These are phyloP conservation scores for Caenorhabditis plicata DNA, from an alignment of 2,888 invertebrate genomes.

Conservation along the genomic window DNA sequence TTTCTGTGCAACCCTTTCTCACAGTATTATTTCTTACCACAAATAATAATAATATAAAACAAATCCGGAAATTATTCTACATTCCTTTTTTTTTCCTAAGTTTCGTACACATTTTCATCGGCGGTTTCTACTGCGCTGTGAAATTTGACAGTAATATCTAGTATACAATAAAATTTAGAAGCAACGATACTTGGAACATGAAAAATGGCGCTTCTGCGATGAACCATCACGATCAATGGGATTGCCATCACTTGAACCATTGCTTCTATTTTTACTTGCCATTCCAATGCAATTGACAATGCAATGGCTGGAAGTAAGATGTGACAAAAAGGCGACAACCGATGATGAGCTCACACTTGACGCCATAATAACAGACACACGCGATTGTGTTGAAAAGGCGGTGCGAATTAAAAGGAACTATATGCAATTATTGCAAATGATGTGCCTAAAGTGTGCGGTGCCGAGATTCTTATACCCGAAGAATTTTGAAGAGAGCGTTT, in stretches of 20 bases:
- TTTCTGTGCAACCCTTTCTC: too few relatives aligned
- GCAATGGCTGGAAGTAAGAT: constrained; percentile 73
- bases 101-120: too few relatives aligned
- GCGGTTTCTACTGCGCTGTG: too few relatives aligned
- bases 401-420: constrained; percentile 67
- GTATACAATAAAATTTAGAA: constrained; percentile 2
- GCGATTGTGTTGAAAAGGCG: constrained; percentile 84
- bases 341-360: constrained; percentile 55
- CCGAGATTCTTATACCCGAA: constrained; percentile 24
- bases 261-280: constrained; percentile 82
- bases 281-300: constrained; percentile 88
- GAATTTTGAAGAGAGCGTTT: constrained; percentile 28
- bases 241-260: constrained; percentile 80
- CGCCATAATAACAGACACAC: constrained; percentile 81
- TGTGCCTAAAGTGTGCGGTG: constrained; percentile 25
- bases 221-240: constrained; percentile 69
- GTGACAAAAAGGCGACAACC: constrained; percentile 69
- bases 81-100: too few relatives aligned
- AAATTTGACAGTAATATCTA: too few relatives aligned
- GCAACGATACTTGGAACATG: constrained; percentile 47
- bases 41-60: too few relatives aligned
- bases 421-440: constrained; percentile 17
- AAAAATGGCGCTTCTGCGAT: constrained; percentile 43
- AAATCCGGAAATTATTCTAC: too few relatives aligned
- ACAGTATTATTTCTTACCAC: too few relatives aligned